phyloP scores from a whole-genome alignment of 1,140 invertebrate genomes.

The Planococcus citri region DNA sequence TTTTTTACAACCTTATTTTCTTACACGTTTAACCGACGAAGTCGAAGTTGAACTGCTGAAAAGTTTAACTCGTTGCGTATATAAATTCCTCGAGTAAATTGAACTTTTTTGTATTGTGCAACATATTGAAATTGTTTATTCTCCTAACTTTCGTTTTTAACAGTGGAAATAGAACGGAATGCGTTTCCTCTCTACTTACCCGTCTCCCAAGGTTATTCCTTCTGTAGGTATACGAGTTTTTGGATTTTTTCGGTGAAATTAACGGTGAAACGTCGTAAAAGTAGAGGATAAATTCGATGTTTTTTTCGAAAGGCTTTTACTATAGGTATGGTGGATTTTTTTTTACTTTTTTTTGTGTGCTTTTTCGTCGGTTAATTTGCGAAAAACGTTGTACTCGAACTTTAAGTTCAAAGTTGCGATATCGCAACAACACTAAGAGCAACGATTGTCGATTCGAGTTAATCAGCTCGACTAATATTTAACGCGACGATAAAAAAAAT shows the following conservation, averaged over 20 bases:
- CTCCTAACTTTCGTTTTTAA: neutral
- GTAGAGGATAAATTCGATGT: neutral
- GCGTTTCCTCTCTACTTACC: neutral
- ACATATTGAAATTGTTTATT: conserved; percentile 8
- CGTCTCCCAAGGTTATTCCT: neutral
- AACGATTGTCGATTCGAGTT: too few species aligned
- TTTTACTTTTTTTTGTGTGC: too few species aligned
- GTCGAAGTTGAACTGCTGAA: neutral
- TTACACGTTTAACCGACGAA: conserved; percentile 6
- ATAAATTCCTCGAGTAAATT: conserved; percentile 2
- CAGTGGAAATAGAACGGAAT: neutral
- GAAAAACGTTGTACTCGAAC: too few species aligned
- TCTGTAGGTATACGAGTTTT: too few species aligned
- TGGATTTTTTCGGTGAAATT: neutral
- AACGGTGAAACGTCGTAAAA: neutral
- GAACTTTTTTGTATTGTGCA: conserved; percentile 7
- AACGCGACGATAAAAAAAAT: too few species aligned
- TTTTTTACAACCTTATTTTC: conserved; percentile 8
- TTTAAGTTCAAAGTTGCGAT: too few species aligned
- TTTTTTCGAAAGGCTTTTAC: neutral
- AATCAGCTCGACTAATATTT: too few species aligned
- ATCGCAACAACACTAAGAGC: too few species aligned
- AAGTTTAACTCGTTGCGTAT: conserved; percentile 2
- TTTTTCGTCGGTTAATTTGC: too few species aligned
- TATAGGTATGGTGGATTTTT: too few species aligned